Base-by-base conservation (phyloP, 2,113 vertebrate species). In the Chloebia gouldiae region DNA sequence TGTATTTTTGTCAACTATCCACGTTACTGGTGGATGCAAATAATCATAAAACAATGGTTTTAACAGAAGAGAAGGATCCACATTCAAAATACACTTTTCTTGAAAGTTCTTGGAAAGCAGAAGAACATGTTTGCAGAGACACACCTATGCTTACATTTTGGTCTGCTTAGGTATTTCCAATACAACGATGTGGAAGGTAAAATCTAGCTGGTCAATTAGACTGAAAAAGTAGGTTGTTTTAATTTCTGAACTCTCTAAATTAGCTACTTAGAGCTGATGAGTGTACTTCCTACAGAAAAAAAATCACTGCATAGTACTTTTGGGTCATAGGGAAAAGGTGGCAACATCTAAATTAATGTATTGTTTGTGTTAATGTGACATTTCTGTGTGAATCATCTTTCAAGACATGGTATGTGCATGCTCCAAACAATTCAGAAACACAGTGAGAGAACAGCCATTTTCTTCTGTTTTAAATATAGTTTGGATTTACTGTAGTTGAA, bases 301-400 rank as follows among this genome's bases (percentile, higher is more conserved):
- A 63, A 47, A 3, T 60, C 72, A 3, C 12, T 91, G 18, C 13
- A 1, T 23, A 31, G 16, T 73, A 17, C 19, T 49, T 81, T 57
- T 45, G 7, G 42, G 31, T 35, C 30, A 51, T 30, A 35, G 28
- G 40, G 40, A 76, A 53, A 45, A 85, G 11, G 7, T 44, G 39
- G 20, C 0, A 0, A 4, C 3, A 24, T 42, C 24, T 88, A 19
- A 77, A 7, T 71, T 56, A 54, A 7, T 13, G 11, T 22, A 53
- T 72, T 71, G 37, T 57, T 80, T 76, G 40, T 53, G 30, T 24
- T 92, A 82, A 51, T 69, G 30, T 68, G 30, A 25, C 19, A 16
- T 64, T 86, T 92, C 65, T 23, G 12, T 40, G 24, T 60, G 45
- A 83, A 64, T 60, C 30, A 28, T 6, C 77, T 91, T 81, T 69